These are phyloP conservation scores for Cordilura impudica DNA, from an alignment of 2,888 invertebrate species.

Conservation along the genomic window DNA sequence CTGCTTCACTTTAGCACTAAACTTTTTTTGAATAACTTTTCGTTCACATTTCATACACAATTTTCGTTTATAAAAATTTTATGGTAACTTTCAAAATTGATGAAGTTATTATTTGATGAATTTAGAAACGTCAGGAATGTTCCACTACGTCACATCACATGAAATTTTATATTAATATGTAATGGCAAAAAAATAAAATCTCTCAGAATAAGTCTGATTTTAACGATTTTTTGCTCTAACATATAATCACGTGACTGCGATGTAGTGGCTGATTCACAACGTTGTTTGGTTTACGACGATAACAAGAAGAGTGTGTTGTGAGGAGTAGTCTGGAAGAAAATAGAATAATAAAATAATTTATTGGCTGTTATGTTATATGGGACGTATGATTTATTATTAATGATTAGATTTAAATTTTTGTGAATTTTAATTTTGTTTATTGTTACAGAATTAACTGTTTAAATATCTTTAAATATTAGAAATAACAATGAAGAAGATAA, in stretches of 20 bases:
- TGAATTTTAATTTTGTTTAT: too few species aligned
- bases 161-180: slow-evolving; percentile 59
- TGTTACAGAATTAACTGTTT: too few species aligned
- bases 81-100: slow-evolving; percentile 1
- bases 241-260: slow-evolving; percentile 66
- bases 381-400: slow-evolving; percentile 19
- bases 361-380: neutral
- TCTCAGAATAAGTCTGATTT: slow-evolving; percentile 31
- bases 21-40: neutral
- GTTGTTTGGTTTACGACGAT: slow-evolving; percentile 7
- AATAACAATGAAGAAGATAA: too few species aligned
- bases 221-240: slow-evolving; percentile 24
- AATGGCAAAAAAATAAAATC: slow-evolving; percentile 20
- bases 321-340: neutral
- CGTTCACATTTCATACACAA: neutral
- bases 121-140: slow-evolving; percentile 65
- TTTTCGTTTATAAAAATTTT: neutral
- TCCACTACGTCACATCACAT: slow-evolving; percentile 69
- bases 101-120: slow-evolving; percentile 43
- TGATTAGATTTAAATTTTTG: too few species aligned
- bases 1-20: neutral
- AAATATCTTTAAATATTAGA: too few species aligned
- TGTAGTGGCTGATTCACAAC: slow-evolving; percentile 66
- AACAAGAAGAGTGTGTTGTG: neutral
- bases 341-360: neutral